Evolutionary conservation across 2,113 vertebrate genomes (phyloP).

Genomic region (Emydura subglobosa): DNA sequence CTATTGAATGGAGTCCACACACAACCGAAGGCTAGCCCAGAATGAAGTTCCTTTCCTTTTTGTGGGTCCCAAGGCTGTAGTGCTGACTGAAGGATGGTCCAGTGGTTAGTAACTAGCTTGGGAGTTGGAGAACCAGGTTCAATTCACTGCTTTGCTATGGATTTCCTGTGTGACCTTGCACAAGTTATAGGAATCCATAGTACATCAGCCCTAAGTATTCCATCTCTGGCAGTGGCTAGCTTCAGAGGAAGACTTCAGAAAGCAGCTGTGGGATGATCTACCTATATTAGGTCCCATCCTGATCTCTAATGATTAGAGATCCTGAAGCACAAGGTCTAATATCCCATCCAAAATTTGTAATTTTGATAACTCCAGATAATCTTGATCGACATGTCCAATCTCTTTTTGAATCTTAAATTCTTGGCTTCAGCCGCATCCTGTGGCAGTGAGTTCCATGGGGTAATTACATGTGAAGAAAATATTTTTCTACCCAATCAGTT

Average conservation of each 20-base stretch:
- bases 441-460: not conserved
- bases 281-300: not conserved
- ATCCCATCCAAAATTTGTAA: not conserved
- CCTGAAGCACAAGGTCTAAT: not conserved
- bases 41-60: not conserved
- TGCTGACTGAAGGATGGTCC: not conserved
- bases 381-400: not conserved
- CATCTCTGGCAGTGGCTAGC: not conserved
- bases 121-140: not conserved
- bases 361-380: slow-evolving; percentile 1
- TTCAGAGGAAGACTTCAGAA: not conserved
- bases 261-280: not conserved
- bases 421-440: slow-evolving; percentile 4
- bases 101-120: not conserved
- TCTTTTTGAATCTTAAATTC: not conserved
- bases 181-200: not conserved
- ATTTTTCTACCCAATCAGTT: not conserved
- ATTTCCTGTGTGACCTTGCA: not conserved
- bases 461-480: slow-evolving; percentile 50
- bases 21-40: not conserved
- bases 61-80: not conserved
- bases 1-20: not conserved
- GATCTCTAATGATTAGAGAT: not conserved
- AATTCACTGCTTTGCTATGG: not conserved
- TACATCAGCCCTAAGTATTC: not conserved